Evolutionary conservation across 2,797 vertebrate genomes (phyloP), one percentile per base, ranked within the genome.

Genomic region (Siniperca undulata): DNA sequence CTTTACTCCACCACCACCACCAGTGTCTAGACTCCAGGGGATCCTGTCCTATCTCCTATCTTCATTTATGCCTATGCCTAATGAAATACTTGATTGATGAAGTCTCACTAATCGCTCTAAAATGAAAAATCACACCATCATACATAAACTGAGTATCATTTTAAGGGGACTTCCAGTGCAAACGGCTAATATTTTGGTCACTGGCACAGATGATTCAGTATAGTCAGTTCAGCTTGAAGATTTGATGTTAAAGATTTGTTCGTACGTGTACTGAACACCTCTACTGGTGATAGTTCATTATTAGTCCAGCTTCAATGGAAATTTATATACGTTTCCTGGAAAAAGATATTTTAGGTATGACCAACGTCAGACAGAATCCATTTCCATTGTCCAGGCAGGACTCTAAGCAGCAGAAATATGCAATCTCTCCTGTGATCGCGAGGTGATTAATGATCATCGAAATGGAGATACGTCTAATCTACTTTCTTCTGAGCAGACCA

Each of bases 371-470:
- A 82, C 70, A 68, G 64, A 91, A 88, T 81, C 70, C 67, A 69
- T 56, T 64, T 78, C 55, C 81, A 82, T 50, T 78, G 65, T 81
- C 75, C n/a, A 58, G 34, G 30, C 74, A 77, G 69, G 71, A 58
- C 76, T 74, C 48, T 89, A 92, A 92, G 87, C 38, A 70, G 79
- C 73, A 84, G 61, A 93, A 92, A 85, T 89, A 93, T 92, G 87
- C 74, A 79, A 62, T 65, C 80, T 81, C 30, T 34, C 69, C 70
- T 86, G 79, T 90, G 89, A 91, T 84, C 64, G 66, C 36, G 17
- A 80, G 52, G 59, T 84, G 78, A 90, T 86, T 92, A 90, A 84
- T 70, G 59, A 88, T 89, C 62, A 86, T 53, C 27, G 42, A 83
- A 89, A 92, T 66, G 66, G 86, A 90, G 87, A 92, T 83, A 75